These are phyloP conservation scores for Ophion slaviceki DNA, from an alignment of 2,888 invertebrate species.

Conservation along the genomic window DNA sequence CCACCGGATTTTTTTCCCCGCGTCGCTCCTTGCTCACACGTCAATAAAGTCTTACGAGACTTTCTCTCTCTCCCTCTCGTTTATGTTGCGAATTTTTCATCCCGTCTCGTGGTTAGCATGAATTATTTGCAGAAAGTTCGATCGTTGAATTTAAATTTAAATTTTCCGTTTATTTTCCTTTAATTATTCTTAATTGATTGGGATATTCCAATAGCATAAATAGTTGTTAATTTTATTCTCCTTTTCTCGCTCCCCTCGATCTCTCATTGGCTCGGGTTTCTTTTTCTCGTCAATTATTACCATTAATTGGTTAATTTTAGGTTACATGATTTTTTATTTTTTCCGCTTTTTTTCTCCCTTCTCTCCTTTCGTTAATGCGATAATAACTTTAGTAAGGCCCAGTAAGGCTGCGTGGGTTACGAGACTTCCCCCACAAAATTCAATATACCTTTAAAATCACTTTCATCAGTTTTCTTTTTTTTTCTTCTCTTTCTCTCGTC, in stretches of 20 bases:
- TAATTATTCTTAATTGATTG: slow-evolving; percentile 73
- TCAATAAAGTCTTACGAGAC: slow-evolving; percentile 43
- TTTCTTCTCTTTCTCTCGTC: neutral
- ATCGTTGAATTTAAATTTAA: slow-evolving; percentile 42
- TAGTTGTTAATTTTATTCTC: slow-evolving; percentile 68
- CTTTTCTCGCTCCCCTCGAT: slow-evolving; percentile 54
- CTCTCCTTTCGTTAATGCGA: slow-evolving; percentile 79
- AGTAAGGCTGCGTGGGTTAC: slow-evolving; percentile 83
- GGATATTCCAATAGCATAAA: slow-evolving; percentile 78
- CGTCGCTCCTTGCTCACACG: slow-evolving; percentile 39
- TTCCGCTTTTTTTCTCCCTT: slow-evolving; percentile 68
- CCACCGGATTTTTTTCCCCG: slow-evolving; percentile 32
- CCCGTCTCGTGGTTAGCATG: slow-evolving; percentile 45
- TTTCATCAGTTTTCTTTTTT: slow-evolving; percentile 58
- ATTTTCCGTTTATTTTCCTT: slow-evolving; percentile 61
- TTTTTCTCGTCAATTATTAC: slow-evolving; percentile 50
- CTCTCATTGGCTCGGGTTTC: slow-evolving; percentile 49
- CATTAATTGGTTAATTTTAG: slow-evolving; percentile 64
- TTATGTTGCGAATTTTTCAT: slow-evolving; percentile 39
- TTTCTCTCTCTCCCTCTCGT: slow-evolving; percentile 3
- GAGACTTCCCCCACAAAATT: slow-evolving; percentile 78
- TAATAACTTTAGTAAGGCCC: slow-evolving; percentile 83
- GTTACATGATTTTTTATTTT: slow-evolving; percentile 66
- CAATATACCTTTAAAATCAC: slow-evolving; percentile 76
- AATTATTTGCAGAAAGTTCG: slow-evolving; percentile 54